Evolutionary conservation across 2,888 invertebrate genomes (phyloP), one percentile per base, ranked within the genome.

Genomic region (Bembecia ichneumoniformis): DNA sequence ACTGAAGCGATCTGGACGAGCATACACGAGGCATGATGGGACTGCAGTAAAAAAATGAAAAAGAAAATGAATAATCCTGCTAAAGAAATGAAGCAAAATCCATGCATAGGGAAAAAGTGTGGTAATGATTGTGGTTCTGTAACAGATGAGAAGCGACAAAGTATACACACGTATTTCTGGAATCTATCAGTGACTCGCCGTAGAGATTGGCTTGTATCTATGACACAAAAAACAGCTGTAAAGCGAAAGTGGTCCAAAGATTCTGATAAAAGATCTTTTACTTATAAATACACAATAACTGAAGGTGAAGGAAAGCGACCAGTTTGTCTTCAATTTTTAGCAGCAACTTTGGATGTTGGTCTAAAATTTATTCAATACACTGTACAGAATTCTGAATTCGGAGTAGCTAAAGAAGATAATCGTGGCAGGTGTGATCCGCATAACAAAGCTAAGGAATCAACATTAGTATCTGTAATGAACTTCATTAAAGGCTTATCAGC

Each of bases 341-440:
- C 47, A 1, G 49, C 47, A 3, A 58, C 59, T n/a, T n/a, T n/a
- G n/a, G n/a, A n/a, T n/a, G n/a, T n/a, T n/a, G n/a, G n/a, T n/a
- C n/a, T n/a, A n/a, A n/a, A n/a, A n/a, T n/a, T n/a, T n/a, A n/a
- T n/a, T n/a, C 50, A 53, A 34, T 45, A 54, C 46, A 56, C 51
- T 7, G 49, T 54, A 35, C 43, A 43, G 34, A n/a, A 47, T 9
- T 43, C 47, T 14, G 47, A 14, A 44, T 3, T 44, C 14, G 50
- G 50, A 13, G 13, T 50, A 35, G 15, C 51, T 36, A 50, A 52
- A 47, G 51, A 55, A 46, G 57, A 59, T 45, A 16, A 46, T 10
- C 14, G 58, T 13, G 59, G 58, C 1, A 59, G 52, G 54, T 14
- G 35, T 47, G 47, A 45, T 20, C 59, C 58, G 7, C 51, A 50